phyloP scores from a whole-genome alignment of 2,888 invertebrate species.

The Heliothis peltigera region DNA sequence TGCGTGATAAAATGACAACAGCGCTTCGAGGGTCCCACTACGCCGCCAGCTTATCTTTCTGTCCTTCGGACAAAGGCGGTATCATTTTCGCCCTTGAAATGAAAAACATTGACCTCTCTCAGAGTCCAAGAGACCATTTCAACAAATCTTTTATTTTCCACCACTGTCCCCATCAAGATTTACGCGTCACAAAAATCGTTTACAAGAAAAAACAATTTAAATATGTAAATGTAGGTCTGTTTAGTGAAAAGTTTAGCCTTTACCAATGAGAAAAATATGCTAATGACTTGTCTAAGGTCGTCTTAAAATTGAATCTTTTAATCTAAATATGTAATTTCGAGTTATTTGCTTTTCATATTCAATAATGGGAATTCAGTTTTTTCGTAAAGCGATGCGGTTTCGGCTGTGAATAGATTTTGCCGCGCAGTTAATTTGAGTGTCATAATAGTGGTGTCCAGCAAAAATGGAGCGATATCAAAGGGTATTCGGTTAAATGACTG shows the following conservation, averaged over 20 bases:
- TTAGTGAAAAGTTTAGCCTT: conserved; percentile 55
- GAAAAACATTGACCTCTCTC: conserved; percentile 8
- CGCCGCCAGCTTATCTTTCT: background rate
- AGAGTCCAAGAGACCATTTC: conserved; percentile 37
- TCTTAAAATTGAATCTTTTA: conserved; percentile 33
- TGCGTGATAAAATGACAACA: conserved; percentile 12
- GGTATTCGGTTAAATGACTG: background rate
- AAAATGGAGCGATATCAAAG: conserved; percentile 2
- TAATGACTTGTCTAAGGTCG: conserved; percentile 47
- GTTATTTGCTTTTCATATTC: conserved; percentile 30
- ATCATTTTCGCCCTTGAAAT: conserved; percentile 2
- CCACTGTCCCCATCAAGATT: conserved; percentile 48
- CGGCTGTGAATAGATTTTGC: conserved; percentile 15
- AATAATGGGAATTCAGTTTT: conserved; percentile 31
- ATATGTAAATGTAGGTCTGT: conserved; percentile 55
- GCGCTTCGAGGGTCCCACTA: background rate
- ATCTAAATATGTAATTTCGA: conserved; percentile 45
- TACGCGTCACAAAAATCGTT: conserved; percentile 56
- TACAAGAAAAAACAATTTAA: conserved; percentile 57
- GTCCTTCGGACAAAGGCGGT: conserved; percentile 1
- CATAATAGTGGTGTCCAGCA: conserved; percentile 1
- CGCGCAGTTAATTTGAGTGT: conserved; percentile 19
- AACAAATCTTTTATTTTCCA: conserved; percentile 53
- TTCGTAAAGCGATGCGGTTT: conserved; percentile 5
- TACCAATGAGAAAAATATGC: conserved; percentile 56